These are phyloP conservation scores for Phocides pigmalion DNA, from an alignment of 1,140 invertebrate species.

Conservation along the genomic window DNA sequence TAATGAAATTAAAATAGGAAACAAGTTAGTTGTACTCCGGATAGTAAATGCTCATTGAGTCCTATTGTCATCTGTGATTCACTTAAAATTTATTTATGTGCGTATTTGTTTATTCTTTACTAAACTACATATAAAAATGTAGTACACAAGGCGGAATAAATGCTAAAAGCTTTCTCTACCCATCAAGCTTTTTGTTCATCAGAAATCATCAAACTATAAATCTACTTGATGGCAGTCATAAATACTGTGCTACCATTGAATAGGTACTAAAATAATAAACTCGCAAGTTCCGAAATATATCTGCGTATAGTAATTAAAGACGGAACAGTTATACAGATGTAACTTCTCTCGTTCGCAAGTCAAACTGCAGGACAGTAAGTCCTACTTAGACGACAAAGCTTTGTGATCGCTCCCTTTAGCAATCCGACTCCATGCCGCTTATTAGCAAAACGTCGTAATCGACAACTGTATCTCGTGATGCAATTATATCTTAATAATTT, in stretches of 20 bases:
- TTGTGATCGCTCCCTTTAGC: slow-evolving; percentile 61
- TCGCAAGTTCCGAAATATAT: neutral
- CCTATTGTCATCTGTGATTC: neutral
- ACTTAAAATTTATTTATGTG: too few species aligned
- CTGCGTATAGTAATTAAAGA: slow-evolving; percentile 4
- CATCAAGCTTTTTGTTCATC: too few species aligned
- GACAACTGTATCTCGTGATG: slow-evolving; percentile 3
- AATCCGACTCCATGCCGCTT: slow-evolving; percentile 48
- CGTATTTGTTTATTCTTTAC: too few species aligned
- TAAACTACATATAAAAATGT: too few species aligned
- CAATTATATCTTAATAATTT: neutral
- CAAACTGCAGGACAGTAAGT: slow-evolving; percentile 58
- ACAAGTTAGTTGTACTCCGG: neutral
- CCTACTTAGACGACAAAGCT: slow-evolving; percentile 70
- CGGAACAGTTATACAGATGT: slow-evolving; percentile 5
- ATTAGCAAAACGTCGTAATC: slow-evolving; percentile 51
- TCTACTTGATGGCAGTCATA: too few species aligned
- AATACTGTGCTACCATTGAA: too few species aligned
- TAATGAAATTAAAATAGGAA: neutral
- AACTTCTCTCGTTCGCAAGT: slow-evolving; percentile 41
- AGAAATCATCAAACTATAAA: too few species aligned
- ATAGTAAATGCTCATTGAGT: neutral
- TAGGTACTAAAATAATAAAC: neutral
- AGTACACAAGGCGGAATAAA: too few species aligned
- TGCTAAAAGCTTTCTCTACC: too few species aligned